phyloP scores from a whole-genome alignment of 2,888 invertebrate genomes.

The Zootermopsis nevadensis region DNA sequence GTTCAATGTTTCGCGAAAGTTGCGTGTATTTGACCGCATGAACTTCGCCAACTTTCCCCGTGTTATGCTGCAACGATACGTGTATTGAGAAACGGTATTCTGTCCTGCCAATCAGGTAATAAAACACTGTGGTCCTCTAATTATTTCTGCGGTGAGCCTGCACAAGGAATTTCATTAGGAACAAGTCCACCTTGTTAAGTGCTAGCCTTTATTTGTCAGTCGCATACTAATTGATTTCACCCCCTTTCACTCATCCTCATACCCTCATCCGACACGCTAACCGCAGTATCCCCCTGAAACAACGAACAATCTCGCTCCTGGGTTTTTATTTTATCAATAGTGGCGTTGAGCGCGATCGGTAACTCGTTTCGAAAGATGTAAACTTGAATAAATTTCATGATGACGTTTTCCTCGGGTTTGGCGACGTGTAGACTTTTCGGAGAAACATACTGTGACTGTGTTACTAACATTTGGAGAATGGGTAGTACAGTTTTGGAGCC shows the following conservation, averaged over 20 bases:
- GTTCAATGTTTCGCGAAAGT: neutral
- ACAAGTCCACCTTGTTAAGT: slow-evolving; percentile 24
- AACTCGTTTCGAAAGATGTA: neutral
- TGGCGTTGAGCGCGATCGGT: neutral
- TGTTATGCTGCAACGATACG: neutral
- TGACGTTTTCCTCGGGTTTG: too few relatives aligned
- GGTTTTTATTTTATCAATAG: neutral
- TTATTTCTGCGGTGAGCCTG: slow-evolving; percentile 8
- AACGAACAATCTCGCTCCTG: neutral
- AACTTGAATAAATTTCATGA: neutral
- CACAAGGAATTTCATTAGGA: slow-evolving; percentile 28
- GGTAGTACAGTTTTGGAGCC: too few relatives aligned
- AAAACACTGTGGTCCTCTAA: slow-evolving; percentile 11
- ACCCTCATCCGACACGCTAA: neutral
- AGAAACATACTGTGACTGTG: too few relatives aligned
- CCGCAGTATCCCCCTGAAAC: neutral
- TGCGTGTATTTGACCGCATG: neutral
- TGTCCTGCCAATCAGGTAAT: neutral
- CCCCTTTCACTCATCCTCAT: neutral
- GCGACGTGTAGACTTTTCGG: too few relatives aligned
- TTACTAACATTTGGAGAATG: too few relatives aligned
- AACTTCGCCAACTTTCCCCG: neutral
- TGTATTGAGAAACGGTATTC: neutral
- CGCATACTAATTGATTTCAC: slow-evolving; percentile 6
- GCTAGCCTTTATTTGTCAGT: slow-evolving; percentile 1